These are phyloP conservation scores for Dolichallabes microphthalmus DNA, from an alignment of 2,113 vertebrate species.

Conservation along the genomic window DNA sequence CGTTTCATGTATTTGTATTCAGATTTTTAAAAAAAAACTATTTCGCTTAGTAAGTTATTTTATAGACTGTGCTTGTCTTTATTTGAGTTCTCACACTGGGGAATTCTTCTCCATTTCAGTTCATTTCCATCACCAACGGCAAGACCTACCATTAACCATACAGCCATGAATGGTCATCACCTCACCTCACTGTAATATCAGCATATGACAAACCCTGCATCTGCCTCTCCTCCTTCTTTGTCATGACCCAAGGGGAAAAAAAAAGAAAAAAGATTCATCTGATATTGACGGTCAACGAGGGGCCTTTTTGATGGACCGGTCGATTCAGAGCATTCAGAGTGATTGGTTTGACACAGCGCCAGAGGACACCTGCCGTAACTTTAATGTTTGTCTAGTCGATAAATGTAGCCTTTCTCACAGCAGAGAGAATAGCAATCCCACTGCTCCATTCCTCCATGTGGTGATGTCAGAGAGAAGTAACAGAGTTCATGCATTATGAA, in stretches of 20 bases:
- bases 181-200: background rate
- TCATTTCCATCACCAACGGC: background rate
- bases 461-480: slow-evolving; percentile 5
- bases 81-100: background rate
- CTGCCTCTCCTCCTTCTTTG: slow-evolving; percentile 8
- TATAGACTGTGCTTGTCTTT: background rate
- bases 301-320: slow-evolving; percentile 41
- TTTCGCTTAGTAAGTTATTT: background rate
- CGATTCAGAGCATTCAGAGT: slow-evolving; percentile 40
- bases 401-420: slow-evolving; percentile 58
- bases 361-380: slow-evolving; percentile 81
- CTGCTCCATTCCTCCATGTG: slow-evolving; percentile 47
- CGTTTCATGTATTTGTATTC: background rate
- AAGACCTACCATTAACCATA: background rate
- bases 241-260: slow-evolving; percentile 33
- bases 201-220: background rate
- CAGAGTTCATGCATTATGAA: slow-evolving; percentile 11
- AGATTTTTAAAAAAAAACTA: background rate
- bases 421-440: slow-evolving; percentile 59
- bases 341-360: slow-evolving; percentile 42
- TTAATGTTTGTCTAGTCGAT: slow-evolving; percentile 84
- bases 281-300: slow-evolving; percentile 50
- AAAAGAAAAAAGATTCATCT: slow-evolving; percentile 17
- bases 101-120: background rate
- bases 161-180: background rate